Conservation (phyloP, 2,113 vertebrate genomes). For the Cebus imitator region DNA sequence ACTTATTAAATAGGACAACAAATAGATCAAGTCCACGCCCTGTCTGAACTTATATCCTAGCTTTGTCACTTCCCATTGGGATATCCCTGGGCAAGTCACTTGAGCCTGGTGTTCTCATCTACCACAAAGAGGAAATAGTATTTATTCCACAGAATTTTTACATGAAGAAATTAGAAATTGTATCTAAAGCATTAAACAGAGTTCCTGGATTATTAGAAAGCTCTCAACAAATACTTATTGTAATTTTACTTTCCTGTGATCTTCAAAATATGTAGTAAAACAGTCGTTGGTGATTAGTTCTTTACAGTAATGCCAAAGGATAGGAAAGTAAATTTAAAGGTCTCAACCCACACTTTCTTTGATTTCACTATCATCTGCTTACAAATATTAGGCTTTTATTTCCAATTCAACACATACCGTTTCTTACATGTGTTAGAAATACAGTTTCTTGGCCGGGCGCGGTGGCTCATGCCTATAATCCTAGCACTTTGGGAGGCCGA, state of each 20-base stretch:
- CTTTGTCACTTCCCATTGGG: not conserved
- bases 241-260: not conserved
- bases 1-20: not conserved
- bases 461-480: too few relatives aligned
- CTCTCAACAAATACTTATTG: not conserved
- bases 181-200: not conserved
- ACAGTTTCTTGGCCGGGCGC: too few relatives aligned
- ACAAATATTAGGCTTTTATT: not conserved
- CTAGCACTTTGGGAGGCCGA: too few relatives aligned
- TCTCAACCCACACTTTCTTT: not conserved
- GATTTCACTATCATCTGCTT: not conserved
- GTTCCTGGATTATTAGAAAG: not conserved
- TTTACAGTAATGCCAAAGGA: not conserved
- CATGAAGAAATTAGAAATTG: not conserved
- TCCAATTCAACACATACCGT: not conserved
- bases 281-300: not conserved
- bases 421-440: too few relatives aligned
- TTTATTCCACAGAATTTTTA: not conserved
- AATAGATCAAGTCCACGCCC: not conserved
- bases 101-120: not conserved
- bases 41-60: not conserved
- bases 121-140: not conserved
- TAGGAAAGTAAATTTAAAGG: not conserved
- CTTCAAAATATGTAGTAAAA: not conserved
- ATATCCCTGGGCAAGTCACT: not conserved